Percentiles rank a stretch among this genome's conserved stretches.
Evolutionary conservation across 2,888 invertebrate species (phyloP).

Genomic region (Stomorhina lunata): DNA sequence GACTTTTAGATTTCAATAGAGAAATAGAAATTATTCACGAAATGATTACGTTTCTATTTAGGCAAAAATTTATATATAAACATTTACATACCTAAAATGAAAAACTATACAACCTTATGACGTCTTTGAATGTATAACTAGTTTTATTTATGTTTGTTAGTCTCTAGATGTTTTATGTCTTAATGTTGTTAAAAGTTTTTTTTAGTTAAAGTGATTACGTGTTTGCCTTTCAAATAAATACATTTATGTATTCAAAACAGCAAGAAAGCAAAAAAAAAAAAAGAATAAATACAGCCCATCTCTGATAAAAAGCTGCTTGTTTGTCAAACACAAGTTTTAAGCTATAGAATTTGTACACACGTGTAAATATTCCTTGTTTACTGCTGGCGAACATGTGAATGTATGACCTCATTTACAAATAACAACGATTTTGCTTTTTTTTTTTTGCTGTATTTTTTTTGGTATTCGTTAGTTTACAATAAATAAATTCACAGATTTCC

Average conservation of each 20-base stretch:
- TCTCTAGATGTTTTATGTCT: background rate
- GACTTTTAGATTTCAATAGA: background rate
- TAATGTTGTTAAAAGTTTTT: background rate
- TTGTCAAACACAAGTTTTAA: background rate
- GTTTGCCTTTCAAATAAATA: background rate
- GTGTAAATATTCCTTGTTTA: background rate
- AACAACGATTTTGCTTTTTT: too few species aligned
- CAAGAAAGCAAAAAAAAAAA: too few species aligned
- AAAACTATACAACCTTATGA: constrained; percentile 5
- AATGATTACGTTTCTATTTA: constrained; percentile 14
- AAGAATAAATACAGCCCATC: background rate
- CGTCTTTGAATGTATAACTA: background rate
- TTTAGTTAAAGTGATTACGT: constrained; percentile 8
- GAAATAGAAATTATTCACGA: background rate
- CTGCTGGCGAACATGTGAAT: background rate
- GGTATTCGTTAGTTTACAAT: background rate
- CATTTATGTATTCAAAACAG: too few species aligned
- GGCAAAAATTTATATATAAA: background rate
- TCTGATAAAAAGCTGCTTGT: background rate
- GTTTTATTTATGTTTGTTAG: background rate
- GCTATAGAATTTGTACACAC: background rate
- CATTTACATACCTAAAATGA: background rate
- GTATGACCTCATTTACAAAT: constrained; percentile 1
- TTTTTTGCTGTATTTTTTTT: background rate
- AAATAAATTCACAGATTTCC: constrained; percentile 12